Percentiles rank a stretch among this genome's conserved stretches.
These are phyloP conservation scores for Herminia tarsipennalis DNA, from an alignment of 2,888 invertebrate species.

Conservation along the genomic window DNA sequence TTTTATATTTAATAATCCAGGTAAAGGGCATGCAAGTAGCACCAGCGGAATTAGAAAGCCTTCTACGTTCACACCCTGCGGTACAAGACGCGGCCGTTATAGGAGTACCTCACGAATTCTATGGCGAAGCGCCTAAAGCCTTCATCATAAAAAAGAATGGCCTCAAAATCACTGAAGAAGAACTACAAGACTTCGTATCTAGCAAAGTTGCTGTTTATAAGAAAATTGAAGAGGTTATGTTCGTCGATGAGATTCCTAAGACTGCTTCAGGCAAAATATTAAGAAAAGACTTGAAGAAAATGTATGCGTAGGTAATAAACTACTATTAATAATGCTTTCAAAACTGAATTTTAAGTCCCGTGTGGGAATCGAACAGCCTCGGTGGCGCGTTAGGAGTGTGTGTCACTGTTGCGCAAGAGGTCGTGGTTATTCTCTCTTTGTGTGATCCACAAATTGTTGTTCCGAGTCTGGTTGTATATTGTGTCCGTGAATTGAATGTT, in stretches of 20 bases:
- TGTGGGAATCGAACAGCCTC: too few species aligned
- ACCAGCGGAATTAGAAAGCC: constrained; percentile 94
- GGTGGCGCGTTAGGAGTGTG: too few species aligned
- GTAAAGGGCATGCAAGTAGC: constrained; percentile 93
- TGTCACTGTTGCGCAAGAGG: too few species aligned
- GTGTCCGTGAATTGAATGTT: too few species aligned
- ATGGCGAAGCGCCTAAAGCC: constrained; percentile 93
- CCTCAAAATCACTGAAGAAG: constrained; percentile 72
- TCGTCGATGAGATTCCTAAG: constrained; percentile 90
- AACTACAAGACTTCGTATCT: constrained; percentile 85
- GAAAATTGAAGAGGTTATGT: constrained; percentile 88
- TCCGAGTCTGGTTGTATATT: too few species aligned
- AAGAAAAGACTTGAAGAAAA: constrained; percentile 86
- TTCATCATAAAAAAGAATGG: constrained; percentile 88
- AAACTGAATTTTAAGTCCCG: too few species aligned
- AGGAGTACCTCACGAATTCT: constrained; percentile 89
- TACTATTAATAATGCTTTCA: too few species aligned
- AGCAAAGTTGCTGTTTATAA: constrained; percentile 92
- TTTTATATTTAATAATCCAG: constrained; percentile 41
- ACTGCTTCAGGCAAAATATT: constrained; percentile 92
- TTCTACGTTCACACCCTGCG: constrained; percentile 90
- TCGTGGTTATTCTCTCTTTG: too few species aligned
- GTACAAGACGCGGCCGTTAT: constrained; percentile 94
- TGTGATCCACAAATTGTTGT: too few species aligned
- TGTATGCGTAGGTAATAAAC: constrained; percentile 68